Conservation (phyloP, 1,140 invertebrate species). For the Macrostomum lignano region DNA sequence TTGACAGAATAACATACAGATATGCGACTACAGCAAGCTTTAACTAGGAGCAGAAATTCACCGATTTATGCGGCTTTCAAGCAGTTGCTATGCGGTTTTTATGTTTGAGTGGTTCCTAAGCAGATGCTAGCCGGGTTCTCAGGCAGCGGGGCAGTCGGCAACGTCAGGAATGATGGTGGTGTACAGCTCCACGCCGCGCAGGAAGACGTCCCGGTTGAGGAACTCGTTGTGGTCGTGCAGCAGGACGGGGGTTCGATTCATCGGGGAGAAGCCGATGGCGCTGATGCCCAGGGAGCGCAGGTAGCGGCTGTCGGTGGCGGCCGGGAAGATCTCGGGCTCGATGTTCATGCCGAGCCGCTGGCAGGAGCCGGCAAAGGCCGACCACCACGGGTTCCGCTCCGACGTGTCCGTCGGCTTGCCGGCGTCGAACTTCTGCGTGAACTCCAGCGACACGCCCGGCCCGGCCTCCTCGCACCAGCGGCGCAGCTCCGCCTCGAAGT, state of each 20-base stretch:
- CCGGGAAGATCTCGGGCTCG: constrained; percentile 42
- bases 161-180: no score
- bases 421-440: constrained; percentile 24
- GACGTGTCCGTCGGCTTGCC: constrained; percentile 35
- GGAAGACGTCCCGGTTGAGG: constrained; percentile 37
- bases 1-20: no score
- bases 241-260: constrained; percentile 40
- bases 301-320: constrained; percentile 38
- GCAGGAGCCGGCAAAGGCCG: constrained; percentile 38
- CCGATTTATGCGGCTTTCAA: no score
- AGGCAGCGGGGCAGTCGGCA: no score
- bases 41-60: no score
- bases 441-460: constrained; percentile 41
- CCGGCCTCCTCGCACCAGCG: constrained; percentile 54
- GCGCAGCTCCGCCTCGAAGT: constrained; percentile 42
- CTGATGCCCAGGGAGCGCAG: constrained; percentile 33
- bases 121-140: no score
- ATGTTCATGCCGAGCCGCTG: constrained; percentile 33
- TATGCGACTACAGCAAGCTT: no score
- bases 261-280: constrained; percentile 48
- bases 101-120: no score
- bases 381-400: constrained; percentile 46
- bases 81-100: no score
- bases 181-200: constrained; percentile 44
- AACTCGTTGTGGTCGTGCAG: constrained; percentile 52